Evolutionary conservation across 2,888 invertebrate genomes (phyloP).

Genomic region (Charanyca ferruginea): DNA sequence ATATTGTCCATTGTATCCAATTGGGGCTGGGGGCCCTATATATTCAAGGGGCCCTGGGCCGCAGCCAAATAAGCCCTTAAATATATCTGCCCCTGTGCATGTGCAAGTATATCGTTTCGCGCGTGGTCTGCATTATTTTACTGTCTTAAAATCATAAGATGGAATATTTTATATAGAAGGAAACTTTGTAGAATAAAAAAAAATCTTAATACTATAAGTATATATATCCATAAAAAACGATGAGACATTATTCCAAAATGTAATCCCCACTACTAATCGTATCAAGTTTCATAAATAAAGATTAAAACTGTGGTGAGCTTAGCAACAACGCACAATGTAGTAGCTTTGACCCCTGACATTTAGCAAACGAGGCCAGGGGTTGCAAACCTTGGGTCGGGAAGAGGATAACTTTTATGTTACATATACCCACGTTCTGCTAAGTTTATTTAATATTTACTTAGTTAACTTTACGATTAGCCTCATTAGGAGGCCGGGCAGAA

Average conservation of each 20-base stretch:
- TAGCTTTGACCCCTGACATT: conserved; percentile 60
- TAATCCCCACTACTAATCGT: conserved; percentile 21
- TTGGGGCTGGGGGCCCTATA: too few relatives aligned
- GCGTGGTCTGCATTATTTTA: too few relatives aligned
- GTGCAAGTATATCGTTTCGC: too few relatives aligned
- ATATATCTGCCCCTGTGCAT: too few relatives aligned
- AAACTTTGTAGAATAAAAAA: too few relatives aligned
- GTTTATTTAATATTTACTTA: conserved; percentile 49
- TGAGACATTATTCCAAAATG: not conserved
- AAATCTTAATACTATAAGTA: too few relatives aligned
- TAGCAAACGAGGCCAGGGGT: conserved; percentile 47
- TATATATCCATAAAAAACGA: not conserved
- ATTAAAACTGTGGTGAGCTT: conserved; percentile 30
- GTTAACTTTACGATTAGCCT: conserved; percentile 37
- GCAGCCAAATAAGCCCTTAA: too few relatives aligned
- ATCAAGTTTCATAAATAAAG: conserved; percentile 39
- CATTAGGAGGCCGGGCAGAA: conserved; percentile 12
- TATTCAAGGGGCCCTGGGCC: too few relatives aligned
- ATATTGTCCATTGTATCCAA: too few relatives aligned
- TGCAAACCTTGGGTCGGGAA: conserved; percentile 42
- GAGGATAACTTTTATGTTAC: conserved; percentile 49
- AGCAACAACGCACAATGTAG: conserved; percentile 29
- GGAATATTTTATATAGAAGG: not conserved
- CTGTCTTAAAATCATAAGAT: too few relatives aligned
- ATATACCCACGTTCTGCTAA: conserved; percentile 35